Evolutionary conservation across 1,140 invertebrate species (phyloP).

Genomic region (Carposina sasakii): DNA sequence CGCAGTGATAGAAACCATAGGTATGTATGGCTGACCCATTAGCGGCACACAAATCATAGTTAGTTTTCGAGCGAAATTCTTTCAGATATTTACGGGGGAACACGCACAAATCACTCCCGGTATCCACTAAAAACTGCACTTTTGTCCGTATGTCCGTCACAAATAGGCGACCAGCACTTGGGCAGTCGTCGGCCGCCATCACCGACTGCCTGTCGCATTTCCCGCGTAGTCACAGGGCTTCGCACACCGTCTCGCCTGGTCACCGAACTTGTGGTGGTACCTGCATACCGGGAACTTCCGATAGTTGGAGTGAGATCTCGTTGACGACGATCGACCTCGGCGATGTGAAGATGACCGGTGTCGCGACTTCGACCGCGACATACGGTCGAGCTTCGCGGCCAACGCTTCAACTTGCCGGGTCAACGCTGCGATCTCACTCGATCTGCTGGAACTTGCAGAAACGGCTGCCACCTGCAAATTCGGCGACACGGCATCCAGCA

Average conservation of each 20-base stretch:
- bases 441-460: neutral
- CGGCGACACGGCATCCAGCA: neutral
- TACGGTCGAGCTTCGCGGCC: neutral
- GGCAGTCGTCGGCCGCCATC: neutral
- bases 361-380: neutral
- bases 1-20: neutral
- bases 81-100: neutral
- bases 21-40: neutral
- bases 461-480: neutral
- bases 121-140: neutral
- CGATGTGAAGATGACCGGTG: neutral
- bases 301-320: neutral
- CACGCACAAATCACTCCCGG: neutral
- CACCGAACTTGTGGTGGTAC: constrained; percentile 15
- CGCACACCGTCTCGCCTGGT: constrained; percentile 6
- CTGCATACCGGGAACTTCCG: constrained; percentile 8
- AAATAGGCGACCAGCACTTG: neutral
- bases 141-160: neutral
- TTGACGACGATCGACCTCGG: neutral
- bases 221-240: constrained; percentile 10
- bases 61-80: neutral
- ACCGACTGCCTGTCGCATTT: neutral
- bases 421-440: neutral
- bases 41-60: neutral
- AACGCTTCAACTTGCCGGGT: neutral